Percentiles rank a stretch among this genome's conserved stretches.
These are phyloP conservation scores for Hydrocynus forskahlii DNA, from an alignment of 2,797 vertebrate species.

Conservation along the genomic window DNA sequence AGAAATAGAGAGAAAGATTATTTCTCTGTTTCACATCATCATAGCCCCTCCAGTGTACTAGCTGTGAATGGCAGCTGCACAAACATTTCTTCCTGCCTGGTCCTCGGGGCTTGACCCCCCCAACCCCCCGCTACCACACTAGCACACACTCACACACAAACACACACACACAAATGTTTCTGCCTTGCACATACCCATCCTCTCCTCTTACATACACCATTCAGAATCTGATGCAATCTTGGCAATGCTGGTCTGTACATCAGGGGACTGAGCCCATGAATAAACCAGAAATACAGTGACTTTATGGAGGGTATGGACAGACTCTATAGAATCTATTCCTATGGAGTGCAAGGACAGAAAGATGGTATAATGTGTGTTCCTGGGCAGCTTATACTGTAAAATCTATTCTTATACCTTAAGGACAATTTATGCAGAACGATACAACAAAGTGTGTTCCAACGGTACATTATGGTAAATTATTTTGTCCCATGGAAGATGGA, in stretches of 20 bases:
- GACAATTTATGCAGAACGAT: too few relatives aligned
- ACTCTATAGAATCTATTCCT: not conserved
- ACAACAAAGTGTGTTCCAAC: too few relatives aligned
- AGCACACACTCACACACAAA: slow-evolving; percentile 57
- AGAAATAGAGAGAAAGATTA: not conserved
- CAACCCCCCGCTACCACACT: slow-evolving; percentile 44
- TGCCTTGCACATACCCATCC: slow-evolving; percentile 3
- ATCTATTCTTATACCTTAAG: too few relatives aligned
- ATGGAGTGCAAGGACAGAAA: not conserved
- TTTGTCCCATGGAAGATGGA: too few relatives aligned
- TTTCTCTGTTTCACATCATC: slow-evolving; percentile 16
- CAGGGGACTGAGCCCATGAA: not conserved
- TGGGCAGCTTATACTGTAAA: not conserved
- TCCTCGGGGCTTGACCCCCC: not conserved
- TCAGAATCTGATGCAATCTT: slow-evolving; percentile 16
- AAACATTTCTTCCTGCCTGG: slow-evolving; percentile 33
- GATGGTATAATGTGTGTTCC: too few relatives aligned
- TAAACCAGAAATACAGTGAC: not conserved
- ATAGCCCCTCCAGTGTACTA: slow-evolving; percentile 3
- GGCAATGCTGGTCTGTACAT: not conserved
- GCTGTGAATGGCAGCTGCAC: slow-evolving; percentile 23
- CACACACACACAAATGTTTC: slow-evolving; percentile 45
- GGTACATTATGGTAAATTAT: too few relatives aligned
- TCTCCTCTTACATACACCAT: slow-evolving; percentile 3
- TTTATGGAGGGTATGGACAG: not conserved